phyloP scores from a whole-genome alignment of 2,888 invertebrate species.

The Zygaena filipendulae region DNA sequence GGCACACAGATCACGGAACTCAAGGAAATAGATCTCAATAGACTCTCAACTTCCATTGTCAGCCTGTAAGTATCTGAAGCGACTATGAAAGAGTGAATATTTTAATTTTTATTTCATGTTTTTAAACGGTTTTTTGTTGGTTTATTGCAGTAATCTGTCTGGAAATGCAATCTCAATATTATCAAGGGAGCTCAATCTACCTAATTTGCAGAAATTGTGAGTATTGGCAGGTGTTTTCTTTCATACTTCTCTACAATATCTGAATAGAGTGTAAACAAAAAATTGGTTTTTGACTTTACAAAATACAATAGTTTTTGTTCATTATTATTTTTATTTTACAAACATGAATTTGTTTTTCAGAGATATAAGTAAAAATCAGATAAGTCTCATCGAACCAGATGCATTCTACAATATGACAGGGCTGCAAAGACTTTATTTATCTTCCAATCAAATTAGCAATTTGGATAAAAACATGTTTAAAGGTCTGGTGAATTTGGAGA shows the following conservation, averaged over 20 bases:
- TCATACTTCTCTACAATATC: background rate
- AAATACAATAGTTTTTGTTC: too few species aligned
- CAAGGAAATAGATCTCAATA: conserved; percentile 71
- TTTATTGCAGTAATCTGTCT: conserved; percentile 71
- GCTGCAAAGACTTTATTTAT: conserved; percentile 76
- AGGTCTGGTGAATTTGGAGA: conserved; percentile 74
- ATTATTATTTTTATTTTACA: too few species aligned
- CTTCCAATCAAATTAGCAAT: conserved; percentile 75
- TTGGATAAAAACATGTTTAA: conserved; percentile 77
- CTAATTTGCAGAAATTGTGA: conserved; percentile 77
- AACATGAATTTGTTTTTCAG: too few species aligned
- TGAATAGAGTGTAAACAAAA: too few species aligned
- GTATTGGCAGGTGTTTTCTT: conserved; percentile 36
- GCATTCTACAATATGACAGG: conserved; percentile 80
- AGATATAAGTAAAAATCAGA: conserved; percentile 83
- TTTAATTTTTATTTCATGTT: too few species aligned
- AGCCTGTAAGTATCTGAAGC: conserved; percentile 69
- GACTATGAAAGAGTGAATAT: background rate
- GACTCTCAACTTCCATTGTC: conserved; percentile 69
- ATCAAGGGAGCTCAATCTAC: conserved; percentile 71
- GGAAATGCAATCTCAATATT: conserved; percentile 71
- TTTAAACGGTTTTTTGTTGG: conserved; percentile 10
- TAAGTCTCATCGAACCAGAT: conserved; percentile 76
- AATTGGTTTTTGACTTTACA: too few species aligned
- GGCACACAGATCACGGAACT: conserved; percentile 69